These are phyloP conservation scores for Capitulum mitella DNA, from an alignment of 2,888 invertebrate genomes.

Conservation along the genomic window DNA sequence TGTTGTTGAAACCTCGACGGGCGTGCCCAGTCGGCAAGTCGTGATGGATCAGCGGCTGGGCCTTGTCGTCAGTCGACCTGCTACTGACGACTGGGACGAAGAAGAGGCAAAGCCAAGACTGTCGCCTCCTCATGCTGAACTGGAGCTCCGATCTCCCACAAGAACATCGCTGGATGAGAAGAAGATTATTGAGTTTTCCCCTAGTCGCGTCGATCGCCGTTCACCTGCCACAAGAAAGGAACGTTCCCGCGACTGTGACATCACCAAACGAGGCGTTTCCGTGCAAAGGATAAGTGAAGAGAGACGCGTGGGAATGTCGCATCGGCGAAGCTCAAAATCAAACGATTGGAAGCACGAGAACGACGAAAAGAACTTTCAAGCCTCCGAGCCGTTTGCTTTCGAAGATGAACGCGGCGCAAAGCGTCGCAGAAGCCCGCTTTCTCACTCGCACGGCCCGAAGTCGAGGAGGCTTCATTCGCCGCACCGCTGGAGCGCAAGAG, in stretches of 20 bases:
- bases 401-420: not conserved
- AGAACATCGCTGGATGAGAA: not conserved
- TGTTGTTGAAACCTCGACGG: not conserved
- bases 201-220: not conserved
- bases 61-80: not conserved
- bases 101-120: not conserved
- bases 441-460: not conserved
- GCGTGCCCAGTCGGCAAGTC: not conserved
- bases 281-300: not conserved
- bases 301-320: not conserved
- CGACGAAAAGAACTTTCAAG: not conserved
- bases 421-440: not conserved
- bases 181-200: not conserved
- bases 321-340: not conserved
- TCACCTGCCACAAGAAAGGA: not conserved
- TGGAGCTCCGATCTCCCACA: not conserved
- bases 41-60: not conserved
- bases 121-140: not conserved
- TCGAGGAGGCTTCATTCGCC: not conserved
- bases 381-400: not conserved
- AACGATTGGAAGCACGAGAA: too few relatives aligned
- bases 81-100: not conserved
- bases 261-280: not conserved
- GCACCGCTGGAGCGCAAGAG: not conserved
- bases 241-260: not conserved